Evolutionary conservation across 2,113 vertebrate genomes (phyloP).

Genomic region (Odontesthes bonariensis): DNA sequence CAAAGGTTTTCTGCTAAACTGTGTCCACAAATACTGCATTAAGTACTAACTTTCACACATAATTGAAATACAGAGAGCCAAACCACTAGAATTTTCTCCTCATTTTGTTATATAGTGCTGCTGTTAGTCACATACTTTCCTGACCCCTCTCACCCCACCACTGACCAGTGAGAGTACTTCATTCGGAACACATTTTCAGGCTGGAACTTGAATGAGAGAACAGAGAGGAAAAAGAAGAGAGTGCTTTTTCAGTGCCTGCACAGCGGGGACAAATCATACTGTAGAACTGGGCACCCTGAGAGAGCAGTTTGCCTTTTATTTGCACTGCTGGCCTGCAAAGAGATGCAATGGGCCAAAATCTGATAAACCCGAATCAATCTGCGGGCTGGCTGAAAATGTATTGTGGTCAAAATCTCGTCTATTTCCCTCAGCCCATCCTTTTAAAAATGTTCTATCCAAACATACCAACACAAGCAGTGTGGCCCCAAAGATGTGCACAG

Average conservation of each 20-base stretch:
- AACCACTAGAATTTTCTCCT: conserved; percentile 1
- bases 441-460: conserved; percentile 4
- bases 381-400: conserved; percentile 34
- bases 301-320: conserved; percentile 50
- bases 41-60: not conserved
- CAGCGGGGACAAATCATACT: conserved; percentile 28
- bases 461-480: conserved; percentile 24
- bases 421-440: conserved; percentile 35
- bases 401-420: conserved; percentile 33
- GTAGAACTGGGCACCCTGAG: conserved; percentile 37
- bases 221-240: conserved; percentile 26
- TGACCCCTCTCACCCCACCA: conserved; percentile 4
- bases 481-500: conserved; percentile 21
- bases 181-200: conserved; percentile 17
- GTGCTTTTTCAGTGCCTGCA: conserved; percentile 35
- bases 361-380: conserved; percentile 61
- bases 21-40: not conserved
- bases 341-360: conserved; percentile 48
- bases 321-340: conserved; percentile 39
- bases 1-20: not conserved
- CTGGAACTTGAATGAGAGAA: conserved; percentile 46
- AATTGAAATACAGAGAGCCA: conserved; percentile 12
- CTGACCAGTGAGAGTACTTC: conserved; percentile 23
- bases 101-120: conserved; percentile 6
- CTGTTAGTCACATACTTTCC: conserved; percentile 19